Evolutionary conservation across 2,797 vertebrate genomes (phyloP).

Genomic region (Crenichthys baileyi): DNA sequence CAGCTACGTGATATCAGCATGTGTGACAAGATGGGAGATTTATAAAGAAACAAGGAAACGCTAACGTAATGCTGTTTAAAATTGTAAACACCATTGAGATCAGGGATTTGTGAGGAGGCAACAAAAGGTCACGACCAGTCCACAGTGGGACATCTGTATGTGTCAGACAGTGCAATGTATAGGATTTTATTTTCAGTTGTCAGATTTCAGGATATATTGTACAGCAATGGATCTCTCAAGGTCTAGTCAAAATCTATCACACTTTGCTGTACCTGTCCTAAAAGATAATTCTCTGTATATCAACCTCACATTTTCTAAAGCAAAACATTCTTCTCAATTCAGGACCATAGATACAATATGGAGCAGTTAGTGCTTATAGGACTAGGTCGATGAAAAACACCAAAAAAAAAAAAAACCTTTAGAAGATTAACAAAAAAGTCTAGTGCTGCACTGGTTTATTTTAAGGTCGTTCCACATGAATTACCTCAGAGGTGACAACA

Average conservation of each 20-base stretch:
- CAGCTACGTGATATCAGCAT: constrained; percentile 54
- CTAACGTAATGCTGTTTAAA: constrained; percentile 36
- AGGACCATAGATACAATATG: not conserved
- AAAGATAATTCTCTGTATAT: no score
- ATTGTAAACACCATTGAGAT: constrained; percentile 59
- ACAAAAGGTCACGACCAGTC: constrained; percentile 37
- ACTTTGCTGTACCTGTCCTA: not conserved
- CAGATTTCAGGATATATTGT: constrained; percentile 24
- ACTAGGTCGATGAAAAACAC: not conserved
- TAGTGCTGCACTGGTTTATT: no score
- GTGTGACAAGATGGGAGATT: constrained; percentile 48
- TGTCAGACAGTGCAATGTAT: constrained; percentile 4
- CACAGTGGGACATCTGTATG: constrained; percentile 7
- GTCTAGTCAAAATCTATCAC: not conserved
- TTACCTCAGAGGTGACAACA: not conserved
- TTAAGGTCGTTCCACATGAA: not conserved
- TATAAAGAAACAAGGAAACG: constrained; percentile 41
- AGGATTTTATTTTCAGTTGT: constrained; percentile 34
- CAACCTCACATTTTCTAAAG: not conserved
- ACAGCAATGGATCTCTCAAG: not conserved
- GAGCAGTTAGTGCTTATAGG: not conserved
- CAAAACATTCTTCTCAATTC: not conserved
- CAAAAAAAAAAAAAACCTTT: not conserved
- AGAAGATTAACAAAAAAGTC: not conserved
- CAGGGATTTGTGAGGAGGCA: constrained; percentile 30